Evolutionary conservation across 2,888 invertebrate species (phyloP).

Genomic region (Dermolepida albohirtum): DNA sequence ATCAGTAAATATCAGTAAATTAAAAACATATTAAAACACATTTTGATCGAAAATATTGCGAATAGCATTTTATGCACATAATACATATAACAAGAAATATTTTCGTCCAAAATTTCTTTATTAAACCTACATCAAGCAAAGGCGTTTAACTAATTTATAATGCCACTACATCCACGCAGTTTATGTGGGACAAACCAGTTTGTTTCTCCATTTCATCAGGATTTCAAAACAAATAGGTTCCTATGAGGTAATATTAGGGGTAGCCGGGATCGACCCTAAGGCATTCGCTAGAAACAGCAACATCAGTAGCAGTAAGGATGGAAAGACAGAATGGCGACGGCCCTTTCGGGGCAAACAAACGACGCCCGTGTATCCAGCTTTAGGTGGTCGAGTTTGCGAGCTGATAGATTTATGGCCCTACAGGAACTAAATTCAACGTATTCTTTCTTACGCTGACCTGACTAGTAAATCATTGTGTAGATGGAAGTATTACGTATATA

Average conservation of each 20-base stretch:
- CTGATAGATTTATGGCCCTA: conserved; percentile 58
- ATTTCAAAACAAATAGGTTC: conserved; percentile 58
- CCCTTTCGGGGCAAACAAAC: conserved; percentile 55
- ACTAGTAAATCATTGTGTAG: conserved; percentile 27
- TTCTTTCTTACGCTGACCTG: conserved; percentile 31
- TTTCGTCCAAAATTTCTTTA: too few species aligned
- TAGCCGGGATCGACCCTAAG: conserved; percentile 27
- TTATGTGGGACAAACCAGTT: conserved; percentile 46
- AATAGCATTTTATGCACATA: too few species aligned
- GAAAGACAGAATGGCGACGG: conserved; percentile 40
- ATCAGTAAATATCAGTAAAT: too few species aligned
- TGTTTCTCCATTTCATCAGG: conserved; percentile 57
- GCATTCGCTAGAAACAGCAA: conserved; percentile 3
- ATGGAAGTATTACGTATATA: too few species aligned
- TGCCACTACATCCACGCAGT: neutral
- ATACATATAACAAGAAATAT: too few species aligned
- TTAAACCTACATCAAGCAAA: too few species aligned
- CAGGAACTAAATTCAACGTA: conserved; percentile 53
- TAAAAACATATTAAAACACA: too few species aligned
- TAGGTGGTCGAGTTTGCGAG: conserved; percentile 52
- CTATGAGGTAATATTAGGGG: conserved; percentile 56
- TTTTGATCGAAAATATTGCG: too few species aligned
- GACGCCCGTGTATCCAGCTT: conserved; percentile 55
- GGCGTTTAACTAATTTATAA: neutral
- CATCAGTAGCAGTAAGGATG: neutral